Conservation (phyloP, 1,140 invertebrate species). For the Papilio glaucus region DNA sequence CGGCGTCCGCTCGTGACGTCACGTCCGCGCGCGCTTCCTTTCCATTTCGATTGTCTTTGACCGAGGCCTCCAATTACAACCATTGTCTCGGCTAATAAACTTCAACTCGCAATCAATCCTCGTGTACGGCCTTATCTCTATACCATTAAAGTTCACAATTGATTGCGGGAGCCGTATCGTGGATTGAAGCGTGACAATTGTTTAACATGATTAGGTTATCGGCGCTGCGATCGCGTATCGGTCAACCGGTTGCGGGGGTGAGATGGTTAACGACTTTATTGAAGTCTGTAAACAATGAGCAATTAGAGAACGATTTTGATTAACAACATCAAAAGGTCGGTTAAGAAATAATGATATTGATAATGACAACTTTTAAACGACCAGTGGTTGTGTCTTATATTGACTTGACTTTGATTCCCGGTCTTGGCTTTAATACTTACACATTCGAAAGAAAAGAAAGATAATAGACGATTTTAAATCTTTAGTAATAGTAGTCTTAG, state of each 20-base stretch:
- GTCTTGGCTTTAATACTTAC: too few relatives aligned
- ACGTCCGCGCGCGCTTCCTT: slow-evolving; percentile 70
- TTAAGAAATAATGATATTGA: neutral
- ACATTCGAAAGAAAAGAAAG: too few relatives aligned
- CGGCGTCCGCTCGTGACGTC: slow-evolving; percentile 55
- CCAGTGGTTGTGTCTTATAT: too few relatives aligned
- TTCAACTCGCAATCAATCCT: slow-evolving; percentile 16
- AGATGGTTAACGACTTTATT: slow-evolving; percentile 21
- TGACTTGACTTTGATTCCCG: too few relatives aligned
- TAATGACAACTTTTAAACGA: neutral
- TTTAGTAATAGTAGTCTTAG: too few relatives aligned
- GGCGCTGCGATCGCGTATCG: slow-evolving; percentile 7
- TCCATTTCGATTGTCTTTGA: slow-evolving; percentile 79
- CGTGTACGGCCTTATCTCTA: slow-evolving; percentile 26
- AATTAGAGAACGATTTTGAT: neutral
- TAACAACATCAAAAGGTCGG: neutral
- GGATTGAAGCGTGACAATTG: slow-evolving; percentile 1
- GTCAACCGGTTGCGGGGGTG: neutral
- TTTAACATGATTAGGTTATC: slow-evolving; percentile 25
- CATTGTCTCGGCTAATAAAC: slow-evolving; percentile 51
- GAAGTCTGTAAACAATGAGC: slow-evolving; percentile 9
- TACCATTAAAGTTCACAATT: slow-evolving; percentile 14
- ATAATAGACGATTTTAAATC: too few relatives aligned
- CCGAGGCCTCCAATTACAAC: slow-evolving; percentile 68
- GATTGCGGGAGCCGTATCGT: slow-evolving; percentile 4